Percentiles rank a stretch among this genome's conserved stretches.
Evolutionary conservation across 2,797 vertebrate species (phyloP).

Genomic region (Tauraco hartlaubi): DNA sequence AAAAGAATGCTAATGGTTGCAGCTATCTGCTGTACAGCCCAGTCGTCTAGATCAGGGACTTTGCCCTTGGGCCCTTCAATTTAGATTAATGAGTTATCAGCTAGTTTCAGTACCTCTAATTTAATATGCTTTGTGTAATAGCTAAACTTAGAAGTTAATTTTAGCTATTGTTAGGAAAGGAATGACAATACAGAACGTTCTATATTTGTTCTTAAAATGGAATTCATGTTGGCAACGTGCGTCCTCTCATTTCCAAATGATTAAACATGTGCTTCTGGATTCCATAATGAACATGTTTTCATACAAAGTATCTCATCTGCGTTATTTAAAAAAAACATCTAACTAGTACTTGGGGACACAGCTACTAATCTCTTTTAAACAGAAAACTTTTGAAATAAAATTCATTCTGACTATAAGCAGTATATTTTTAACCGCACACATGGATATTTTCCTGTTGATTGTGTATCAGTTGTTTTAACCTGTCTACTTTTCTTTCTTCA

Average conservation of each 20-base stretch:
- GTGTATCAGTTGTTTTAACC: neutral
- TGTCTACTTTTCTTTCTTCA: neutral
- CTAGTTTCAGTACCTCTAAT: neutral
- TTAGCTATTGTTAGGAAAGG: neutral
- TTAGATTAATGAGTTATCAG: constrained; percentile 18
- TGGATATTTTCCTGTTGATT: neutral
- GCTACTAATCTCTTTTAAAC: neutral
- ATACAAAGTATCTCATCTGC: neutral
- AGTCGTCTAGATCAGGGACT: neutral
- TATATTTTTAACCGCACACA: neutral
- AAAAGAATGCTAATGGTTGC: neutral
- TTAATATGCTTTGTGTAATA: neutral
- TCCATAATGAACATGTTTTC: neutral
- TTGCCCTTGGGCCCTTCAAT: neutral
- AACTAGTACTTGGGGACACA: neutral
- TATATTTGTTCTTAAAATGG: neutral
- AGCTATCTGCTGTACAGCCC: neutral
- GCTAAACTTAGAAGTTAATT: neutral
- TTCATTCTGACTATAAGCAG: neutral
- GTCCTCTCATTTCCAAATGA: neutral
- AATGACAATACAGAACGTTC: neutral
- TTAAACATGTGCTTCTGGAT: neutral
- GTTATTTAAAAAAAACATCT: neutral
- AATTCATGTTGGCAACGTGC: neutral
- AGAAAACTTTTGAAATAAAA: neutral